Conservation (phyloP, 2,113 vertebrate species). For the Melanerpes aurifrons region DNA sequence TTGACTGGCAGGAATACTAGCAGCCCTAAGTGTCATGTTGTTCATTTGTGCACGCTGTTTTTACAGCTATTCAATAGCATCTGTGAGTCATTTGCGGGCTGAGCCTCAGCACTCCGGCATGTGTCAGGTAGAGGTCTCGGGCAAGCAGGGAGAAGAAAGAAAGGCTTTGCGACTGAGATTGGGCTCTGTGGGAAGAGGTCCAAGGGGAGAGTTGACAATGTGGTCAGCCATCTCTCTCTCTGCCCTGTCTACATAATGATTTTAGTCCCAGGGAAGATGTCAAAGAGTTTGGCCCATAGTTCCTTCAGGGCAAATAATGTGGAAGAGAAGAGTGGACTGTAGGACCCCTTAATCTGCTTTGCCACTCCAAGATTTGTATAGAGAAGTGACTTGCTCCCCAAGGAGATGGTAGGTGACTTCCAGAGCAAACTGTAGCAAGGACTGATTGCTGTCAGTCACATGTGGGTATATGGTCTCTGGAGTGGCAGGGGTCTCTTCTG, state of each 20-base stretch:
- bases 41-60: slow-evolving; percentile 70
- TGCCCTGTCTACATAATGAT: neutral
- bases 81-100: slow-evolving; percentile 74
- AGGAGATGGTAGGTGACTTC: neutral
- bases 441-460: neutral
- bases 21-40: slow-evolving; percentile 73
- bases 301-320: neutral
- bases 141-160: neutral
- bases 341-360: neutral
- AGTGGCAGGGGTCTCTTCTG: neutral
- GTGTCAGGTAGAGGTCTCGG: neutral
- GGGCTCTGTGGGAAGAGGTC: neutral
- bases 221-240: neutral
- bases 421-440: neutral
- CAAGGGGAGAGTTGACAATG: neutral
- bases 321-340: neutral
- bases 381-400: neutral
- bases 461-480: neutral
- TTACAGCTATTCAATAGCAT: slow-evolving; percentile 75
- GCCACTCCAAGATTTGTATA: neutral
- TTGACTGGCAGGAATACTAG: slow-evolving; percentile 79
- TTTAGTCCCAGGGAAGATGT: neutral
- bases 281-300: neutral
- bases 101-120: neutral
- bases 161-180: neutral